Percentiles rank a stretch among this genome's conserved stretches.
Conservation (phyloP, 2,113 vertebrate species). For the human region DNA sequence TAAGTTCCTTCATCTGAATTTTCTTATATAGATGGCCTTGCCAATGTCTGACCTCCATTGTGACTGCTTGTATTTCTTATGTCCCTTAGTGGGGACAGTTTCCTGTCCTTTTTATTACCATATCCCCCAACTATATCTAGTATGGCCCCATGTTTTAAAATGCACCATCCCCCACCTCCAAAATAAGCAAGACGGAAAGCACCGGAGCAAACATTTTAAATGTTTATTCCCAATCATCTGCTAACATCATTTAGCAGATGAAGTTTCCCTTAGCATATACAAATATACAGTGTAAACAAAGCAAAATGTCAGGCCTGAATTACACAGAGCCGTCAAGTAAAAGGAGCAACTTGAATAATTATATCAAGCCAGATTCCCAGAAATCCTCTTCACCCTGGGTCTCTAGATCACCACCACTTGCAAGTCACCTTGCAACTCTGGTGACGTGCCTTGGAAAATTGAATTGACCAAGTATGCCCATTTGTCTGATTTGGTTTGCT, state of each 20-base stretch:
- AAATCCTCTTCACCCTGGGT: background rate
- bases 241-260: background rate
- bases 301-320: background rate
- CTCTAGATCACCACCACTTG: background rate
- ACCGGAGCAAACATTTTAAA: background rate
- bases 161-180: background rate
- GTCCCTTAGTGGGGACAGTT: background rate
- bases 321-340: conserved; percentile 11
- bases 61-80: background rate
- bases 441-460: background rate
- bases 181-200: background rate
- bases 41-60: background rate
- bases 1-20: background rate
- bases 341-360: background rate
- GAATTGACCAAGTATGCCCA: conserved; percentile 40
- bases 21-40: background rate
- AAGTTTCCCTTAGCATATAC: background rate
- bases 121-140: background rate
- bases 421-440: background rate
- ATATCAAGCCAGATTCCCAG: background rate
- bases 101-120: background rate
- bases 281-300: background rate
- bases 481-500: conserved; percentile 61
- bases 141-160: background rate
- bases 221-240: background rate